phyloP scores from a whole-genome alignment of 2,113 vertebrate genomes.

The Tragulus kanchil region DNA sequence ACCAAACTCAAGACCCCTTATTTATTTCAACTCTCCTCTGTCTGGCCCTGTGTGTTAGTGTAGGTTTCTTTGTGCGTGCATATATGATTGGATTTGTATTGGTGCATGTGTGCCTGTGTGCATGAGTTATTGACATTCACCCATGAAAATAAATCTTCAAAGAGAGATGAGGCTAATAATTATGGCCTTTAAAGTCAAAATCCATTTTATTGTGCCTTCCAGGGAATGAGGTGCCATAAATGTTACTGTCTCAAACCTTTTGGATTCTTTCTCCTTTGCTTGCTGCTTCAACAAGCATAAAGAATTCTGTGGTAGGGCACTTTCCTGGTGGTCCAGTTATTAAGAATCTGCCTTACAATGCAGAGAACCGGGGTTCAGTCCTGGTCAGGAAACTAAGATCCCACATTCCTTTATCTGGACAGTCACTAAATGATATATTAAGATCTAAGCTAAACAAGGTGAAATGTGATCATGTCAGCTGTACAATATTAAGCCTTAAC shows the following conservation, averaged over 20 bases:
- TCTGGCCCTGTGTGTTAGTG: not conserved
- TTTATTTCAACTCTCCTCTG: not conserved
- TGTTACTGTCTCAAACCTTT: not conserved
- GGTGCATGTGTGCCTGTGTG: not conserved
- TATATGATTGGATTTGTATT: not conserved
- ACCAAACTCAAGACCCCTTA: not conserved
- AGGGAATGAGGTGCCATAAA: no score
- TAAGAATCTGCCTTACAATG: not conserved
- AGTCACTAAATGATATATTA: slow-evolving; percentile 22
- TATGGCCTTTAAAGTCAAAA: slow-evolving; percentile 1
- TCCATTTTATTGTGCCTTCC: not conserved
- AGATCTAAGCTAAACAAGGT: slow-evolving; percentile 22
- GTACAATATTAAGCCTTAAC: not conserved
- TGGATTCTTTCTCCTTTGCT: not conserved
- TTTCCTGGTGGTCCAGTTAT: not conserved
- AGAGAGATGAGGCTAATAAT: not conserved
- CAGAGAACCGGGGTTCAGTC: not conserved
- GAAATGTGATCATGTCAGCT: not conserved
- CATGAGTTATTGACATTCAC: not conserved
- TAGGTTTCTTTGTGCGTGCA: not conserved
- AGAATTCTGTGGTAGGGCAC: not conserved
- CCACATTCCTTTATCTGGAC: not conserved
- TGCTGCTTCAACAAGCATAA: not conserved
- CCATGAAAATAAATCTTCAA: not conserved
- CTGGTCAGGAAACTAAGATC: not conserved